Evolutionary conservation across 2,797 vertebrate genomes (phyloP).

Genomic region (Sciurus carolinensis): DNA sequence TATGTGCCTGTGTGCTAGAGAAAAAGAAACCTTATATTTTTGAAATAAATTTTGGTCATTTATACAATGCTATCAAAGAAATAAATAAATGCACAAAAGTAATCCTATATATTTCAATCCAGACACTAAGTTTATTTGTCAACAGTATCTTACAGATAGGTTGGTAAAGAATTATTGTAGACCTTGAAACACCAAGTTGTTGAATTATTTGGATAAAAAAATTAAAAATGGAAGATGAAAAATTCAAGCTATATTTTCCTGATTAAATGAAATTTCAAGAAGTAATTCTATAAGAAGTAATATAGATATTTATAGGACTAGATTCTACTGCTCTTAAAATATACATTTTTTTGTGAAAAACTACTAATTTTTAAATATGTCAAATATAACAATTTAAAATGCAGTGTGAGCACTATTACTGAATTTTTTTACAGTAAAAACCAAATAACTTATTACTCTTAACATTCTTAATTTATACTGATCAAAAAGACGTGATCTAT

Average conservation of each 20-base stretch:
- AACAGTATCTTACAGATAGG: neutral
- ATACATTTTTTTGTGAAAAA: neutral
- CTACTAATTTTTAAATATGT: neutral
- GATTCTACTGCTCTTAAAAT: neutral
- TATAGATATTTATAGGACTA: neutral
- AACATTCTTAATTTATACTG: neutral
- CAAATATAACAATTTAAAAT: constrained; percentile 3
- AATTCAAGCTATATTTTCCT: neutral
- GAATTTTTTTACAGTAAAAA: neutral
- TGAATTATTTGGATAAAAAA: neutral
- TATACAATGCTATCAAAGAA: neutral
- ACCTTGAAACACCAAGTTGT: neutral
- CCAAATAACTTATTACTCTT: neutral
- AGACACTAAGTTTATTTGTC: neutral
- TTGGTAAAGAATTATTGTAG: neutral
- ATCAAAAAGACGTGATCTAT: constrained; percentile 14
- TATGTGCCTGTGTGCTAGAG: neutral
- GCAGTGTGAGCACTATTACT: neutral
- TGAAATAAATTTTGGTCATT: neutral
- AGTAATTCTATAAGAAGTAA: neutral
- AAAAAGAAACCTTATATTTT: neutral
- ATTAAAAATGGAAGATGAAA: neutral
- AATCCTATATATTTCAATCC: neutral
- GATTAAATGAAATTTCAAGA: neutral
- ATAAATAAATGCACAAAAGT: neutral